phyloP scores from a whole-genome alignment of 1,140 invertebrate genomes.

The Drosophila pectinifera region DNA sequence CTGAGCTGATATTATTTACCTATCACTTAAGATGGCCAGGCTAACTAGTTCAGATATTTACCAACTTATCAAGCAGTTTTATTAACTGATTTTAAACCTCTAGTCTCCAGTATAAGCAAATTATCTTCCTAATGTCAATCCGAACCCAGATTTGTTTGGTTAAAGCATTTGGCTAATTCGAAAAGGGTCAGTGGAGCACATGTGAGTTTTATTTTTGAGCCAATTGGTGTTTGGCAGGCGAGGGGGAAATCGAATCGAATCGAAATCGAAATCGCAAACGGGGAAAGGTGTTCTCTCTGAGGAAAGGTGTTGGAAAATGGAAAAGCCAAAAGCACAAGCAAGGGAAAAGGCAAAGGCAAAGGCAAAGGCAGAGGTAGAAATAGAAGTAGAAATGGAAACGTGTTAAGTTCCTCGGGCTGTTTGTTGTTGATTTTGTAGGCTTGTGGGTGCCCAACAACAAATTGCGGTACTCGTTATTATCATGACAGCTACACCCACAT shows the following conservation, averaged over 20 bases:
- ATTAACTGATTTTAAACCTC: not conserved
- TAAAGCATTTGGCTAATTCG: not conserved
- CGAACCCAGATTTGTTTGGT: not conserved
- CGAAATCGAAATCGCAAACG: conserved; percentile 19
- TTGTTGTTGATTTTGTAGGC: conserved; percentile 44
- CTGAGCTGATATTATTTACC: no score
- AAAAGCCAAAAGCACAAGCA: not conserved
- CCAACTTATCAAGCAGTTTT: no score
- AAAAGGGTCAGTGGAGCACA: conserved; percentile 14
- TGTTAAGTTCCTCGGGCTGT: conserved; percentile 64
- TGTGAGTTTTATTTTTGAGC: conserved; percentile 7
- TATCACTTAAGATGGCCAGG: no score
- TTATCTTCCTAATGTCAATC: not conserved
- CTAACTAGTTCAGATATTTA: no score
- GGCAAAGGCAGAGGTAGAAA: conserved; percentile 15
- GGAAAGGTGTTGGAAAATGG: conserved; percentile 25
- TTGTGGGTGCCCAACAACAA: conserved; percentile 67
- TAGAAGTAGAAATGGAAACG: conserved; percentile 47
- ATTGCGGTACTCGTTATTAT: conserved; percentile 78
- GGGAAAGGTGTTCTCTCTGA: not conserved
- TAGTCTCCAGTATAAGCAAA: no score
- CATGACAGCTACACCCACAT: conserved; percentile 41
- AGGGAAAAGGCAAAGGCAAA: not conserved
- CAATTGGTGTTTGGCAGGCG: conserved; percentile 31
- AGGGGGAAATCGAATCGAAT: conserved; percentile 11